Base-by-base conservation (phyloP, 2,113 vertebrate species). In the Pygoscelis adeliae region DNA sequence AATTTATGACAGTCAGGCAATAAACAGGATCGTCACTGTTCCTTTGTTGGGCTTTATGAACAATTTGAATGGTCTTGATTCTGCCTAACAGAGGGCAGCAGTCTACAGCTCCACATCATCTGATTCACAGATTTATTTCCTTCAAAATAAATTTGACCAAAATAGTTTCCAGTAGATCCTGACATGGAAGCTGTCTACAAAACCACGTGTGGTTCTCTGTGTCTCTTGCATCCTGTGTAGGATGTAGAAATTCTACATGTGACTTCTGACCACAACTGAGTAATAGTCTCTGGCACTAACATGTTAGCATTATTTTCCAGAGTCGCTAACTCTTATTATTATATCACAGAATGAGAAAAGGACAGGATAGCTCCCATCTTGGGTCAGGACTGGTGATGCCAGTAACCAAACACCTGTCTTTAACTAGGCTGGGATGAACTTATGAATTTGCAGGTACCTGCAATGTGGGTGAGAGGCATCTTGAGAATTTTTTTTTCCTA, bases 261-360 rank as follows among this genome's bases (percentile, higher is more conserved):
- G 78, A 67, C 61, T 89, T 84, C 69, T 79, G 52, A 84, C 89
- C 83, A 87, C 96, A 92, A 56, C 76, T 89, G 89, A 93, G 84
- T 94, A 95, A 97, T 65, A 84, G 49, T 96, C 85, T 96, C 91
- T 94, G 89, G 78, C 87, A 92, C 85, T 66, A 71, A 96, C 70
- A 19, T 15, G 3, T 88, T 30, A 42, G 6, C 47, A 55, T 83
- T 81, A 69, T 58, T 62, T 44, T 61, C 59, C 78, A 90, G 46
- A 88, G 72, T 67, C 93, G 85, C 27, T 95, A 92, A 92, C 36
- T 87, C 90, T 96, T 90, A 42, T 13, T 71, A 66, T 85, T 73
- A 29, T 69, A 49, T 73, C 85, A 61, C 18, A 74, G 77, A 82
- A 59, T 65, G 36, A 87, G 34, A 44, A 91, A 52, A 96, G 90